Evolutionary conservation across 2,888 invertebrate species (phyloP).

Genomic region (Xanthorhoe designata): DNA sequence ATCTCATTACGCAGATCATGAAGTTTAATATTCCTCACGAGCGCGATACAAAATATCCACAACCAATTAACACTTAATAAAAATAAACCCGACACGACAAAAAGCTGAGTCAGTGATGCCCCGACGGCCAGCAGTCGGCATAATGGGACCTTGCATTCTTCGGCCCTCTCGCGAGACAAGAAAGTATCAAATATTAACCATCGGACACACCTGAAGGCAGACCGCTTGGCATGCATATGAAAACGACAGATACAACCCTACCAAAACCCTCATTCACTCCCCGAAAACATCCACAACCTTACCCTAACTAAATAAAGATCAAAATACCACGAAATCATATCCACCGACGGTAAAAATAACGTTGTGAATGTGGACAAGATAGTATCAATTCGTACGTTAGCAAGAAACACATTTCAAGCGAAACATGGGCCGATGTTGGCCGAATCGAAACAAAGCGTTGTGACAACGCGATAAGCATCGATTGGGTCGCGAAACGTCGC

Average conservation of each 20-base stretch:
- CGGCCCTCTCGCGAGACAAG: slow-evolving; percentile 70
- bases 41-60: slow-evolving; percentile 42
- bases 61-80: slow-evolving; percentile 57
- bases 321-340: slow-evolving; percentile 47
- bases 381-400: slow-evolving; percentile 80
- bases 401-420: slow-evolving; percentile 85
- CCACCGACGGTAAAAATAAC: slow-evolving; percentile 54
- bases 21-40: slow-evolving; percentile 36
- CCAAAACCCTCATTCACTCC: slow-evolving; percentile 45
- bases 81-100: slow-evolving; percentile 49
- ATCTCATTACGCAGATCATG: slow-evolving; percentile 29
- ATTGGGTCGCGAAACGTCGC: slow-evolving; percentile 81
- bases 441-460: slow-evolving; percentile 84
- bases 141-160: slow-evolving; percentile 63
- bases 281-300: slow-evolving; percentile 45
- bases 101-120: slow-evolving; percentile 51
- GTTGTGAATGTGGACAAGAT: slow-evolving; percentile 70
- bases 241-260: slow-evolving; percentile 65
- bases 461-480: slow-evolving; percentile 81
- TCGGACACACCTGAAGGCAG: slow-evolving; percentile 80
- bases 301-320: slow-evolving; percentile 48
- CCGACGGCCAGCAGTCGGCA: slow-evolving; percentile 48
- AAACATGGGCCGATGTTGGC: slow-evolving; percentile 79
- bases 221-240: slow-evolving; percentile 79
- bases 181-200: slow-evolving; percentile 84